Base-by-base conservation (phyloP, 2,888 invertebrate species). In the Heliconius erato region DNA sequence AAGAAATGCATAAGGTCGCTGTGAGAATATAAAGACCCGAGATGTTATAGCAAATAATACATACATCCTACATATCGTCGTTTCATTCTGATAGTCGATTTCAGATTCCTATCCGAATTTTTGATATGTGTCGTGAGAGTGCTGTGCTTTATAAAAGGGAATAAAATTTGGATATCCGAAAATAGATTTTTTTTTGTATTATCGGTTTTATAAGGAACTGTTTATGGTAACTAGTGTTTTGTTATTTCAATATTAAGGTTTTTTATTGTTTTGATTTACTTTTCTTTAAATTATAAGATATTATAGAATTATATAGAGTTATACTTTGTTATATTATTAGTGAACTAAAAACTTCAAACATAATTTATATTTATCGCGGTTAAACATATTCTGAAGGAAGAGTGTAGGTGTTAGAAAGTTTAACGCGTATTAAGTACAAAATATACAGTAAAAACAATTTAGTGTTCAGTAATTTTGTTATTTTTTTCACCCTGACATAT, bases 1-100 rank as follows among this genome's bases (percentile, higher is more conserved):
- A 94, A 94, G 90, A 90, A 92, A 94, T 94, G 93, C 92, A 94
- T 92, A 91, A 90, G 92, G 92, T 92, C 92, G 88, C 90, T 86
- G 80, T 79, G 84, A 80, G 79, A 81, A 83, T 74, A 83, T 68
- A 80, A 80, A 80, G 68, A 69, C 74, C 76, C 80, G 74, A 79
- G 79, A 72, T 78, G 71, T 80, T 68, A 79, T 74, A 82, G 68
- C 71, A 81, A 79, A 82, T 79, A 82, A 79, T 79, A 79, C 79
- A 82, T 54, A 79, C 65, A 74, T 82, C 67, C 49, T 78, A 67
- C 44, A 67, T 78, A 67, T 78, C 67, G 65, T 44, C 78, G 65
- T 40, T 65, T 78, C 44, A 44, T 67, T 67, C 77, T 44, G 77
- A 67, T 78, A 78, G 78, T 67, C 78, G 78, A 67, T 78, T 67